Conservation (phyloP, 2,113 vertebrate genomes). For the Paedocypris sp. region DNA sequence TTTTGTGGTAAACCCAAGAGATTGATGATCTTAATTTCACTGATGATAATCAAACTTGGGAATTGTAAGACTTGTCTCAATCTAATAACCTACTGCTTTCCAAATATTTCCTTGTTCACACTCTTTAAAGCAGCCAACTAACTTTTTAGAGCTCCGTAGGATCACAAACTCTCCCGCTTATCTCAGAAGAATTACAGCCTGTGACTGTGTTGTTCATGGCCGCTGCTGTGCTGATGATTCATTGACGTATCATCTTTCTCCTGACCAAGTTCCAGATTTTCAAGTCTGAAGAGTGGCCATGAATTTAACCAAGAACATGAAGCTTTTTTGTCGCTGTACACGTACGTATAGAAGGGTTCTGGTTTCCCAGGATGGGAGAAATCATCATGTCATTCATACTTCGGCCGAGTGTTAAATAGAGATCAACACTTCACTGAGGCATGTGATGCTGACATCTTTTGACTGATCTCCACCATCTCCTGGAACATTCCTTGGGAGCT, state of each 20-base stretch:
- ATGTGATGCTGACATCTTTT: slow-evolving; percentile 28
- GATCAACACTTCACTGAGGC: slow-evolving; percentile 12
- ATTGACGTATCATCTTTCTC: neutral
- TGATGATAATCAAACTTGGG: too few relatives aligned
- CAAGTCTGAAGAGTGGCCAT: neutral
- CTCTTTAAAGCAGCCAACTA: neutral
- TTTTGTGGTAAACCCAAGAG: too few relatives aligned
- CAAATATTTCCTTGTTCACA: neutral
- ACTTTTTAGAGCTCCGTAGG: neutral
- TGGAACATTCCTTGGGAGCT: neutral
- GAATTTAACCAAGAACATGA: neutral
- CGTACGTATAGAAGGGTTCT: too few relatives aligned
- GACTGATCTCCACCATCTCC: slow-evolving; percentile 1
- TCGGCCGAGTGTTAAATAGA: slow-evolving; percentile 7
- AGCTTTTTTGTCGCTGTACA: neutral
- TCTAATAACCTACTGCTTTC: neutral
- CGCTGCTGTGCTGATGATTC: neutral
- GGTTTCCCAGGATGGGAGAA: neutral
- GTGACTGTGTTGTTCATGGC: slow-evolving; percentile 9
- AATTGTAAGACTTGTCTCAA: neutral
- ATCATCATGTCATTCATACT: slow-evolving; percentile 11
- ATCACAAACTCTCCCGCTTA: neutral
- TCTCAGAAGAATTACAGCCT: slow-evolving; percentile 2
- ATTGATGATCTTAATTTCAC: too few relatives aligned
- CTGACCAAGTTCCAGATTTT: neutral